Conservation (phyloP, 2,113 vertebrate genomes). For the Chaetops frenatus region DNA sequence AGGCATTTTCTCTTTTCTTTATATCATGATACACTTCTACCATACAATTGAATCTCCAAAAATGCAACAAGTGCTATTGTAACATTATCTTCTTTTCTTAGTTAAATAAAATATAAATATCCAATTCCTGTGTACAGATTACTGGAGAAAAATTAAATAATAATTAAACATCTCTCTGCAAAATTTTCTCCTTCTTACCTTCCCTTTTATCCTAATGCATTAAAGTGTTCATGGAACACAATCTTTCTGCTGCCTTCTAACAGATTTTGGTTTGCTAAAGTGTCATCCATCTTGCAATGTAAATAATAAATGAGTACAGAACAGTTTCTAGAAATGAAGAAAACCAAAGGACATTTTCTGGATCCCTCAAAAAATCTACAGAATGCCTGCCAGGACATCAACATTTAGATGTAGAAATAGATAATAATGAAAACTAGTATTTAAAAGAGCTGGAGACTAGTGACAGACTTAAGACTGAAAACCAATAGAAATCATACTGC, state of each 20-base stretch:
- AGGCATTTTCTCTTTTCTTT: neutral
- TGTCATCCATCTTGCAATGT: neutral
- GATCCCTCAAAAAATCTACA: neutral
- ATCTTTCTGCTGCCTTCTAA: neutral
- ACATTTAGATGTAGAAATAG: neutral
- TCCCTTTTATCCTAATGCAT: neutral
- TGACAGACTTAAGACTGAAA: neutral
- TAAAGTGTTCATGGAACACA: neutral
- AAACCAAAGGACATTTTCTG: neutral
- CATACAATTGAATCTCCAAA: neutral
- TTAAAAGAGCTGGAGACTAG: neutral
- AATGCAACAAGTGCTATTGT: neutral
- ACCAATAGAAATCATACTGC: neutral
- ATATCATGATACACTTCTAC: neutral
- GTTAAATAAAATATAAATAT: neutral
- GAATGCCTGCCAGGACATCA: neutral
- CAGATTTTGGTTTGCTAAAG: neutral
- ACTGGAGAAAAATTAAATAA: neutral
- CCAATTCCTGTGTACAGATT: neutral
- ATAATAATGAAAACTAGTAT: neutral
- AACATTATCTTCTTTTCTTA: neutral
- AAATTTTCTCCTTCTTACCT: neutral
- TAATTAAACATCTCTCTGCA: neutral
- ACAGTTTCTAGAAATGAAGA: neutral
- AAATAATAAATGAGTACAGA: neutral